These are phyloP conservation scores for Marmota monax DNA, from an alignment of 2,113 vertebrate genomes.

Conservation along the genomic window DNA sequence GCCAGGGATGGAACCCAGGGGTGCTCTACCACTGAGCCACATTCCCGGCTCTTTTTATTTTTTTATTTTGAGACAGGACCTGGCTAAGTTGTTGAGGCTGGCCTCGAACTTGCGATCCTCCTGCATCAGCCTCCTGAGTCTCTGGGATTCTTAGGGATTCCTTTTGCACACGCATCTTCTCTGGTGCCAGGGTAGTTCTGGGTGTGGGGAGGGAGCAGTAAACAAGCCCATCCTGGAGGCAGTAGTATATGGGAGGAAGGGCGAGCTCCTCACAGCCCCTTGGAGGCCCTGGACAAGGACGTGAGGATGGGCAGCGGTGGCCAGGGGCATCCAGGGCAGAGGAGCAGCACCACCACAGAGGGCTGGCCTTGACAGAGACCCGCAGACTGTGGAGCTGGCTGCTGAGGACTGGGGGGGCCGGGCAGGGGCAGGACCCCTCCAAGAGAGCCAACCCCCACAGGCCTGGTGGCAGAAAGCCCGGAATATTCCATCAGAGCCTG, in stretches of 20 bases:
- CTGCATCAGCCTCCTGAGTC: too few relatives aligned
- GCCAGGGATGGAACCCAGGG: too few relatives aligned
- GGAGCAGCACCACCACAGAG: fast-evolving
- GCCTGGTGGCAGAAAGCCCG: background rate
- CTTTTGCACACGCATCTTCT: background rate
- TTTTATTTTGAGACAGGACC: too few relatives aligned
- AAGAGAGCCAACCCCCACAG: background rate
- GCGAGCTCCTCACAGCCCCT: background rate
- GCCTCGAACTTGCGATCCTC: too few relatives aligned
- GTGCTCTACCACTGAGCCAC: too few relatives aligned
- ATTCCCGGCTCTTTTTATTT: too few relatives aligned
- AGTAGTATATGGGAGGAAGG: background rate
- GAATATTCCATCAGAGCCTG: background rate
- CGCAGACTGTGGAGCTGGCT: background rate
- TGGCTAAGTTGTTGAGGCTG: too few relatives aligned
- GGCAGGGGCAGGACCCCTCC: background rate
- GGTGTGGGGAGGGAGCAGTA: background rate
- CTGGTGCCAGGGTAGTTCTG: background rate
- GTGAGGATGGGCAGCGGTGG: fast-evolving
- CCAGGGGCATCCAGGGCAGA: background rate
- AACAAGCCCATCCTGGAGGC: too few relatives aligned
- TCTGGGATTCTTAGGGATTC: too few relatives aligned
- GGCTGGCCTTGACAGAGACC: too few relatives aligned
- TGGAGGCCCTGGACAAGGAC: background rate
- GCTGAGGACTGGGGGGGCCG: background rate